Conservation (phyloP, 2,888 invertebrate species). For the Timandra comae region DNA sequence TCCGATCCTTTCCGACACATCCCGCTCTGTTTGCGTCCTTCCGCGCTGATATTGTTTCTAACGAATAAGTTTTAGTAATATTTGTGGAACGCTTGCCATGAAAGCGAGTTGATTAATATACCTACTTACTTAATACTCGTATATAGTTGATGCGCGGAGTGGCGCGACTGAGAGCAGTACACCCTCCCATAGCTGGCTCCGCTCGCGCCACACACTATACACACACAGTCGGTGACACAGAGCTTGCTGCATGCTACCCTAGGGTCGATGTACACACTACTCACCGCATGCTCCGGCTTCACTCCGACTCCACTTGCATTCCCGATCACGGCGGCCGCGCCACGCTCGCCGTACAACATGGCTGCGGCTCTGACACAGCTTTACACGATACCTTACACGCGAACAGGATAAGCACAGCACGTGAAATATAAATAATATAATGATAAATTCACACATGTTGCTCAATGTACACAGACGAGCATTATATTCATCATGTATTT, state of each 20-base stretch:
- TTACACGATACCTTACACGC: conserved; percentile 71
- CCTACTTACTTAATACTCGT: too few species aligned
- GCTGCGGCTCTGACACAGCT: conserved; percentile 62
- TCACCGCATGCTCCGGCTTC: conserved; percentile 70
- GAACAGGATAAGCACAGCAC: conserved; percentile 69
- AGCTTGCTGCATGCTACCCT: conserved; percentile 67
- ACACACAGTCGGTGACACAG: conserved; percentile 42
- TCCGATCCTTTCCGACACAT: conserved; percentile 59
- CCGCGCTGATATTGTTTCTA: conserved; percentile 34
- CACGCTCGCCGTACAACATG: conserved; percentile 35
- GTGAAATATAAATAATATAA: conserved; percentile 38
- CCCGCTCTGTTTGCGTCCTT: conserved; percentile 53
- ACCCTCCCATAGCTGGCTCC: conserved; percentile 69
- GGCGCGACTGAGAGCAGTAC: conserved; percentile 50
- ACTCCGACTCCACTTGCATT: conserved; percentile 68
- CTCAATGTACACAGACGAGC: conserved; percentile 61
- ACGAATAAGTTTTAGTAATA: conserved; percentile 11
- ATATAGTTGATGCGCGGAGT: conserved; percentile 37
- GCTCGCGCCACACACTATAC: conserved; percentile 68
- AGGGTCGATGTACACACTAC: conserved; percentile 57
- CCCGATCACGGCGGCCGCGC: conserved; percentile 69
- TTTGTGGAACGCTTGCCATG: not conserved
- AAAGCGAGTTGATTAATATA: conserved; percentile 1
- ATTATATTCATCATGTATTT: conserved; percentile 70
- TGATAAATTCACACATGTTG: conserved; percentile 48